These are phyloP conservation scores for Synodontis membranacea DNA, from an alignment of 2,113 vertebrate species.

Conservation along the genomic window DNA sequence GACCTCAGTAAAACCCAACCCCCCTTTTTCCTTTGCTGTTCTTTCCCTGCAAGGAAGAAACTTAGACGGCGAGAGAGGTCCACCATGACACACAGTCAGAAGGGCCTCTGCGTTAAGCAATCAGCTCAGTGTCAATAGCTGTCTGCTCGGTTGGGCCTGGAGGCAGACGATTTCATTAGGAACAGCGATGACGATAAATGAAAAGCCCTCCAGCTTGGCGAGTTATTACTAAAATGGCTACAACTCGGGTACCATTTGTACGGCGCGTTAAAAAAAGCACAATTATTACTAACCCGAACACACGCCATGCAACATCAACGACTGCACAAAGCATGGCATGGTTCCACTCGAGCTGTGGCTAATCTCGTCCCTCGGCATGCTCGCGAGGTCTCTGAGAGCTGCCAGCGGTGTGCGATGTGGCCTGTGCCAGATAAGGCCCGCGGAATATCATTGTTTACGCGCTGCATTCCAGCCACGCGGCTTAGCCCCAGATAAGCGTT, in stretches of 20 bases:
- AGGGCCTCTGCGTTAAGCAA: conserved; percentile 3
- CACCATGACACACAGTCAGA: neutral
- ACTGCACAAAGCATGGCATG: neutral
- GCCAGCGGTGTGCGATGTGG: conserved; percentile 27
- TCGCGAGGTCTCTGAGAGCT: conserved; percentile 22
- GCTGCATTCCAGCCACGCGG: conserved; percentile 35
- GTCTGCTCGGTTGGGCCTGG: neutral
- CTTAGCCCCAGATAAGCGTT: conserved; percentile 46
- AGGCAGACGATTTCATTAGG: conserved; percentile 23
- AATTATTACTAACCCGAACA: neutral
- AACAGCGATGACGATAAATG: neutral
- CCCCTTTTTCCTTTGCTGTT: conserved; percentile 26
- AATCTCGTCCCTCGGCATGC: conserved; percentile 40
- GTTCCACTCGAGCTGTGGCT: conserved; percentile 21
- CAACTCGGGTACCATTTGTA: neutral
- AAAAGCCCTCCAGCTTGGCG: neutral
- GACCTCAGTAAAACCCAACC: conserved; percentile 6
- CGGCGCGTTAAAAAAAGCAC: neutral
- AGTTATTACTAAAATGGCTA: neutral
- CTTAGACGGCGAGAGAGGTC: neutral
- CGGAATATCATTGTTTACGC: conserved; percentile 46
- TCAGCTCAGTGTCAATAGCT: conserved; percentile 25
- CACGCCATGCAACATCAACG: conserved; percentile 16
- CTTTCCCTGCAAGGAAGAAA: conserved; percentile 28
- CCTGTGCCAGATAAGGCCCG: conserved; percentile 38